Conservation (phyloP, 2,113 vertebrate species). For the Lagopus leucura region DNA sequence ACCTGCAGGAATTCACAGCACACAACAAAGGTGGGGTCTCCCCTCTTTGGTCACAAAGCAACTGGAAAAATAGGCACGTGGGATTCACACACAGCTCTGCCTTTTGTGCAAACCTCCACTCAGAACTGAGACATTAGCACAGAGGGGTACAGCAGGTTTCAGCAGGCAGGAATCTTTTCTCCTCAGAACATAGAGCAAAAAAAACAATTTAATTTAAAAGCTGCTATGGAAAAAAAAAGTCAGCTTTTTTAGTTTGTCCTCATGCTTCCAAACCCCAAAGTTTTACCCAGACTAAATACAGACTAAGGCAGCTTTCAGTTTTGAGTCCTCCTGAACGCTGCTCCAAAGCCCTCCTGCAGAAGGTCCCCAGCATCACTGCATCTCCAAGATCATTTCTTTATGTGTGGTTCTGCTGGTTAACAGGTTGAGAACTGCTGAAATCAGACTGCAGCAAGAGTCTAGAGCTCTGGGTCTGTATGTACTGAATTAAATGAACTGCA, state of each 20-base stretch:
- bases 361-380: not conserved
- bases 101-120: not conserved
- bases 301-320: not conserved
- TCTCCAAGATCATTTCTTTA: not conserved
- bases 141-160: not conserved
- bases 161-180: not conserved
- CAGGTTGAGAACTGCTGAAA: not conserved
- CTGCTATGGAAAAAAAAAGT: not conserved
- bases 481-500: not conserved
- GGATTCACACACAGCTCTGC: not conserved
- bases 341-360: not conserved
- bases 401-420: not conserved
- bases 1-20: not conserved
- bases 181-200: not conserved
- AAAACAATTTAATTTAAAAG: not conserved
- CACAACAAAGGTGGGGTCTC: not conserved
- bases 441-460: not conserved
- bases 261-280: not conserved
- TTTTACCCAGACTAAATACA: not conserved
- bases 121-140: not conserved
- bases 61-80: rapidly evolving
- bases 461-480: not conserved
- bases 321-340: not conserved
- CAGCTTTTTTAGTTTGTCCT: not conserved
- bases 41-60: not conserved